A percentile compares a stretch with the other conserved stretches of the same genome.
Evolutionary conservation across 2,797 vertebrate genomes (phyloP).

Genomic region (Falco peregrinus): DNA sequence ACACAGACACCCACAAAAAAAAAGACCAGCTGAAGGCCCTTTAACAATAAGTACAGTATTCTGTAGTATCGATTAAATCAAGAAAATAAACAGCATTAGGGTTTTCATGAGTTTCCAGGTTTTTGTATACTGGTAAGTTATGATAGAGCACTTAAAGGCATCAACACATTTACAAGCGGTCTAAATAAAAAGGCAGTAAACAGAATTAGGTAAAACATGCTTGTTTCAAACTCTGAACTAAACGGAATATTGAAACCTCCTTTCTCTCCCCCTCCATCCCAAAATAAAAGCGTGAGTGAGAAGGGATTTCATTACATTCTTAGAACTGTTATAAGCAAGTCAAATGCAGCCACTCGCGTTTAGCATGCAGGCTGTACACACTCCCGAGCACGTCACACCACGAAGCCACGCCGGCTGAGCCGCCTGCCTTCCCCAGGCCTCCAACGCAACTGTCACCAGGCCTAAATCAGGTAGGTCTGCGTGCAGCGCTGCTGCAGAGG

Average conservation of each 20-base stretch:
- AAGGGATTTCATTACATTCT: conserved; percentile 60
- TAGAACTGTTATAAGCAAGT: conserved; percentile 55
- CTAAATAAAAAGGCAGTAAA: conserved; percentile 14
- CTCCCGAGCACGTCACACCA: conserved; percentile 62
- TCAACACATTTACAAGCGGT: background rate
- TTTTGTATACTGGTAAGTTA: conserved; percentile 58
- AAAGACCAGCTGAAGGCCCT: background rate
- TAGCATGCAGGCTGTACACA: conserved; percentile 65
- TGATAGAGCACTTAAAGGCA: conserved; percentile 16
- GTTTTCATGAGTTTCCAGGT: conserved; percentile 23
- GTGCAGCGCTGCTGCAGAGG: conserved; percentile 44
- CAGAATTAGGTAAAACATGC: background rate
- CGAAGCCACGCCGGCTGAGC: conserved; percentile 67
- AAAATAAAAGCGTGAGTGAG: conserved; percentile 46
- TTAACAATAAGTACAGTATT: conserved; percentile 43
- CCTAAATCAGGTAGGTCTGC: conserved; percentile 28
- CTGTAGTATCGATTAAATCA: conserved; percentile 55
- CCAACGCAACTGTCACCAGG: conserved; percentile 55
- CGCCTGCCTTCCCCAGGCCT: conserved; percentile 66
- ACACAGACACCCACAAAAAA: background rate
- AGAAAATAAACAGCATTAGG: conserved; percentile 56
- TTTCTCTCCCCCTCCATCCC: conserved; percentile 34
- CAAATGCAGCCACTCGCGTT: conserved; percentile 50
- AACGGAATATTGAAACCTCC: background rate
- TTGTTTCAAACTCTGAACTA: background rate